phyloP scores from a whole-genome alignment of 2,888 invertebrate genomes.

The Ichneumoninae sp. region DNA sequence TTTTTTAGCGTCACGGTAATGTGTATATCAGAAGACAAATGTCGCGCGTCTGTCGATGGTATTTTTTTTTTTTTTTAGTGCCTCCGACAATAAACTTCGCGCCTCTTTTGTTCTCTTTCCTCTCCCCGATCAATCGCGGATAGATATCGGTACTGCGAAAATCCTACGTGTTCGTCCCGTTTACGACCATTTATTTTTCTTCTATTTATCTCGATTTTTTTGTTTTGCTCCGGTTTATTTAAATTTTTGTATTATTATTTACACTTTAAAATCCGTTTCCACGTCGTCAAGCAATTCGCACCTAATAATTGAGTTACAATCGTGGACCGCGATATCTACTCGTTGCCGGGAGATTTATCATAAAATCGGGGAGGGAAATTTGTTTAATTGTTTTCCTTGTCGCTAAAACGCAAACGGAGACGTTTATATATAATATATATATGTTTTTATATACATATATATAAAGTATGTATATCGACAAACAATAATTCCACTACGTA shows the following conservation, averaged over 20 bases:
- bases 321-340: conserved; percentile 16
- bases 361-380: conserved; percentile 36
- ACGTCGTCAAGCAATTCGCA: conserved; percentile 46
- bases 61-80: conserved; percentile 29
- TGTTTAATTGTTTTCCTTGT: conserved; percentile 38
- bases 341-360: background rate
- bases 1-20: conserved; percentile 24
- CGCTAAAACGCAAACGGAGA: conserved; percentile 56
- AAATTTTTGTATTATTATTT: conserved; percentile 31
- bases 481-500: conserved; percentile 56
- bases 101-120: background rate
- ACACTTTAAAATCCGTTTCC: conserved; percentile 41
- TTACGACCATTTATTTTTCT: background rate
- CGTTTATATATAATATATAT: conserved; percentile 13
- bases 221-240: conserved; percentile 2
- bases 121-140: conserved; percentile 41
- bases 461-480: conserved; percentile 35
- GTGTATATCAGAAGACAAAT: conserved; percentile 41
- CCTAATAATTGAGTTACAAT: conserved; percentile 25
- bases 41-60: conserved; percentile 25
- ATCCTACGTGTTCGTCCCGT: conserved; percentile 2
- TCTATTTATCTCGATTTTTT: conserved; percentile 19
- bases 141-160: background rate
- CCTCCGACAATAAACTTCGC: conserved; percentile 48
- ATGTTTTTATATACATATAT: conserved; percentile 47